Conservation (phyloP, 2,888 invertebrate genomes). For the Archips crataeganus region DNA sequence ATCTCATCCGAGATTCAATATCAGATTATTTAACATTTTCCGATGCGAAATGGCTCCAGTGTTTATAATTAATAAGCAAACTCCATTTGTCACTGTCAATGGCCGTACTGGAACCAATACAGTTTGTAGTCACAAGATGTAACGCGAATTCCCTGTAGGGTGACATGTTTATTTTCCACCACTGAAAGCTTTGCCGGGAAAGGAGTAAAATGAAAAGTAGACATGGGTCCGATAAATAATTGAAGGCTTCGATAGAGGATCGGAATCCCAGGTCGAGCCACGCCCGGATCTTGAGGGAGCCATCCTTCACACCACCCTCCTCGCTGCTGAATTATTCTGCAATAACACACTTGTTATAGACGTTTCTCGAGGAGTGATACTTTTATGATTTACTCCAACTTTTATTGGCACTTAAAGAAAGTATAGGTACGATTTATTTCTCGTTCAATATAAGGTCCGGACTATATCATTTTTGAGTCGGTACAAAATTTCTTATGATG, state of each 20-base stretch:
- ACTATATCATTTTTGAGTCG: conserved; percentile 83
- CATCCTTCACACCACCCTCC: conserved; percentile 81
- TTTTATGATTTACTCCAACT: conserved; percentile 86
- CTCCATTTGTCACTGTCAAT: conserved; percentile 67
- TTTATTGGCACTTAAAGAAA: conserved; percentile 86
- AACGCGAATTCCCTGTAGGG: conserved; percentile 72
- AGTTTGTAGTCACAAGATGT: conserved; percentile 69
- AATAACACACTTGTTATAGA: conserved; percentile 86
- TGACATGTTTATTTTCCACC: conserved; percentile 75
- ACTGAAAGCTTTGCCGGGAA: conserved; percentile 74
- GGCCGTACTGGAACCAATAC: conserved; percentile 57
- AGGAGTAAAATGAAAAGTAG: conserved; percentile 85
- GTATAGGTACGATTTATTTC: conserved; percentile 82
- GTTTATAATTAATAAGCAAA: conserved; percentile 60
- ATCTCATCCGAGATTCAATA: conserved; percentile 31
- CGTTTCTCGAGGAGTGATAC: conserved; percentile 83
- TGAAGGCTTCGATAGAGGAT: conserved; percentile 83
- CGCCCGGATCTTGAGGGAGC: conserved; percentile 77
- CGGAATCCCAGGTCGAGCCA: conserved; percentile 77
- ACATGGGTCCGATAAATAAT: conserved; percentile 86
- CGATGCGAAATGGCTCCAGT: conserved; percentile 44
- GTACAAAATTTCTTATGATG: conserved; percentile 70
- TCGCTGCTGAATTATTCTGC: conserved; percentile 84
- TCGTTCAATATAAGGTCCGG: conserved; percentile 82
- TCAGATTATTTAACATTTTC: conserved; percentile 30